A percentile compares a stretch with the other conserved stretches of the same genome.
Evolutionary conservation across 2,888 invertebrate genomes (phyloP).

Genomic region (Quadroppia sp.): DNA sequence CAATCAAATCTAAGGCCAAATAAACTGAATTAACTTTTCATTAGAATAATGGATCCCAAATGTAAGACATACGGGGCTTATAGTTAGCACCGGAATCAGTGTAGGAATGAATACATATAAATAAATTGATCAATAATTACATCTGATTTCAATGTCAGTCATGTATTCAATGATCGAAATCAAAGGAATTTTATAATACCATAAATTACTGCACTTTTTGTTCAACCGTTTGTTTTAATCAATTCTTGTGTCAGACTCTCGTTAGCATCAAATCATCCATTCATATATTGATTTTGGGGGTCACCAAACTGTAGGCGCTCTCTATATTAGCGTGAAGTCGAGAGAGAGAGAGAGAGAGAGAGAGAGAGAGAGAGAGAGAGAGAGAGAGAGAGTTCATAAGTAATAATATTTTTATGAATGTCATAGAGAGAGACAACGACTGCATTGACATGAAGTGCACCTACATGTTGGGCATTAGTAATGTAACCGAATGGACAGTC

Average conservation of each 20-base stretch:
- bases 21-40: not conserved
- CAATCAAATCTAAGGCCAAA: not conserved
- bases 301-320: slow-evolving; percentile 4
- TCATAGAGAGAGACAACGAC: not conserved
- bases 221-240: slow-evolving; percentile 7
- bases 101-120: not conserved
- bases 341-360: slow-evolving; percentile 5
- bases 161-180: not conserved
- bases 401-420: not conserved
- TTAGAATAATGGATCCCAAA: not conserved
- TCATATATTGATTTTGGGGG: slow-evolving; percentile 11
- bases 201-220: slow-evolving; percentile 4
- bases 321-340: not conserved
- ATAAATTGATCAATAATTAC: not conserved
- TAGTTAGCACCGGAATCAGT: not conserved
- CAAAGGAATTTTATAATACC: not conserved
- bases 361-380: slow-evolving; percentile 26
- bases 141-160: not conserved
- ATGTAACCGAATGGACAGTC: not conserved
- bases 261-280: slow-evolving; percentile 5
- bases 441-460: not conserved
- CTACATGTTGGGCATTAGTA: slow-evolving; percentile 9
- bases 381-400: slow-evolving; percentile 2
- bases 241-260: slow-evolving; percentile 8
- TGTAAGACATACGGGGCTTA: not conserved